phyloP scores from a whole-genome alignment of 2,888 invertebrate species.

The Allacma fusca region DNA sequence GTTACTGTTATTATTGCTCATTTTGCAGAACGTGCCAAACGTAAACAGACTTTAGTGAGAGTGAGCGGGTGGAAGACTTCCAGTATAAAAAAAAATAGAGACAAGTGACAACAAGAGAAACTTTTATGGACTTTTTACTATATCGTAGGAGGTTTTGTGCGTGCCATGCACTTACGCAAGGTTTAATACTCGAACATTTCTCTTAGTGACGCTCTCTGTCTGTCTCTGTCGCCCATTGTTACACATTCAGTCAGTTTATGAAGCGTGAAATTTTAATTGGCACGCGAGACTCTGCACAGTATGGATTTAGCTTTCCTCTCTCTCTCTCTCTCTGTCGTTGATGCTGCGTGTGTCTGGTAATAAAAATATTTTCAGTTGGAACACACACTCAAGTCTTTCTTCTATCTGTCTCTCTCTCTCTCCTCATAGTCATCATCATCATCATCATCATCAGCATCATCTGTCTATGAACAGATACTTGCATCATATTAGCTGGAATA shows the following conservation, averaged over 20 bases:
- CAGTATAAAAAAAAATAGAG: background rate
- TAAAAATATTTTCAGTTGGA: conserved; percentile 33
- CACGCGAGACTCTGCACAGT: conserved; percentile 18
- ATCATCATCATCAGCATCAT: background rate
- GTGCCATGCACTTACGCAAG: conserved; percentile 1
- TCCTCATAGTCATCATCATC: background rate
- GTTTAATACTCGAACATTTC: conserved; percentile 6
- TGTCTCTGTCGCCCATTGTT: conserved; percentile 7
- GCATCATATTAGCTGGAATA: background rate
- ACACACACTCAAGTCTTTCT: conserved; percentile 12
- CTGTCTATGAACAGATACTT: background rate
- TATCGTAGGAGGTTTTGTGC: background rate
- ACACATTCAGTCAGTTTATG: conserved; percentile 47
- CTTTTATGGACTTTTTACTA: conserved; percentile 3
- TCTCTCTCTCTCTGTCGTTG: background rate
- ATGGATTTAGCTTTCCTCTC: conserved; percentile 1
- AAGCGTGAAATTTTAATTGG: conserved; percentile 59
- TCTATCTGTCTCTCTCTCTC: background rate
- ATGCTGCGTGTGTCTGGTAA: conserved; percentile 1
- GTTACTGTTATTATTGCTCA: conserved; percentile 8
- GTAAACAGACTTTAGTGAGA: background rate
- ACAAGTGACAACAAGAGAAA: conserved; percentile 1
- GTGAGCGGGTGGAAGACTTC: background rate
- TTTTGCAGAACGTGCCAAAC: background rate
- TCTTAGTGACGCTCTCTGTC: conserved; percentile 12